These are phyloP conservation scores for Avahi laniger DNA, from an alignment of 2,797 vertebrate genomes.

Conservation along the genomic window DNA sequence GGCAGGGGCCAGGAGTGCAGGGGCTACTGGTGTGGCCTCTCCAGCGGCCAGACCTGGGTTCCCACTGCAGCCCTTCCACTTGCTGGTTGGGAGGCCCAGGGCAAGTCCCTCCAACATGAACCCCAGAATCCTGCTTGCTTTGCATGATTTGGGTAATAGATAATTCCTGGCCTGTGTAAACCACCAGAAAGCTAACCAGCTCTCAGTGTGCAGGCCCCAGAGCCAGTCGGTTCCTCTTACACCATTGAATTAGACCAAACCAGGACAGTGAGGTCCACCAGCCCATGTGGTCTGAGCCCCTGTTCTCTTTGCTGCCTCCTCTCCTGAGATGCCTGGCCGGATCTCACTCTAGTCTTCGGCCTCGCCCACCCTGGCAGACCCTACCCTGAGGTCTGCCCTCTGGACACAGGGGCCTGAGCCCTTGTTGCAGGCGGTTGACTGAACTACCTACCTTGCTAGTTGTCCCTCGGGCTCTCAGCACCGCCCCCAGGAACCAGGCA, in stretches of 20 bases:
- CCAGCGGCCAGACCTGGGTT: not conserved
- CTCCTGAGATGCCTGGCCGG: not conserved
- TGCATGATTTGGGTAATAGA: too few species aligned
- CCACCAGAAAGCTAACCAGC: not conserved
- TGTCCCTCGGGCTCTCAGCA: not conserved
- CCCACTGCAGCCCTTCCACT: not conserved
- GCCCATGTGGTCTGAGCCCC: not conserved
- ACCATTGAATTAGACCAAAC: not conserved
- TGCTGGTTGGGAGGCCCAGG: not conserved
- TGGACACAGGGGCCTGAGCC: not conserved
- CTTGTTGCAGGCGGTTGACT: not conserved
- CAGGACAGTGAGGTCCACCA: not conserved
- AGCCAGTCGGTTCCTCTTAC: not conserved
- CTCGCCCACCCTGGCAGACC: not conserved
- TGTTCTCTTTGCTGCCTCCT: not conserved
- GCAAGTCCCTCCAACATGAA: not conserved
- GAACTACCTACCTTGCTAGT: not conserved
- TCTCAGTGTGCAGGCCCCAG: not conserved
- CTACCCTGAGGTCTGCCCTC: not conserved
- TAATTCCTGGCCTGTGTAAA: not conserved
- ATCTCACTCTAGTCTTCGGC: not conserved
- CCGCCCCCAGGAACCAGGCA: not conserved
- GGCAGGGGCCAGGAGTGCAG: not conserved
- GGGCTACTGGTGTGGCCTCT: accelerated
- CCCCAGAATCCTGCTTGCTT: not conserved